phyloP scores from a whole-genome alignment of 1,140 invertebrate genomes.

The Lutraria rhynchaena region DNA sequence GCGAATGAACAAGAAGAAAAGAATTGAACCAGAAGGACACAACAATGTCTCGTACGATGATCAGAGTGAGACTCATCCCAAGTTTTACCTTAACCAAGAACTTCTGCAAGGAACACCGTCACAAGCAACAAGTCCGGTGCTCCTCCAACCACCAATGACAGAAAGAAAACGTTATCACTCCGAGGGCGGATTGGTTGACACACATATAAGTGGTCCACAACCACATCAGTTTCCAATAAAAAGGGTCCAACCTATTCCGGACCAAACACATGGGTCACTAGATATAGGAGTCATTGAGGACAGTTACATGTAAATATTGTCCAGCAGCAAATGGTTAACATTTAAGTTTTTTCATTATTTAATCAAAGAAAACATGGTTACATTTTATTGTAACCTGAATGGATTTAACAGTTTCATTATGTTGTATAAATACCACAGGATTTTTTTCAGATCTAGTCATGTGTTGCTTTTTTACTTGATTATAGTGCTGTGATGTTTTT shows the following conservation, averaged over 20 bases:
- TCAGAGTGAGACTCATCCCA: neutral
- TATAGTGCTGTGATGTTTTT: too few species aligned
- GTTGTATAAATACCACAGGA: too few species aligned
- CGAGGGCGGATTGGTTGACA: constrained; percentile 42
- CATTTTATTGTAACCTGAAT: too few species aligned
- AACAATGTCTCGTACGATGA: constrained; percentile 32
- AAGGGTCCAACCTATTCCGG: constrained; percentile 13
- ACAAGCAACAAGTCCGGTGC: neutral
- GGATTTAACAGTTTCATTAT: too few species aligned
- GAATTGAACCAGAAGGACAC: constrained; percentile 44
- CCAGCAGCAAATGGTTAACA: too few species aligned
- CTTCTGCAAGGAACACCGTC: constrained; percentile 29
- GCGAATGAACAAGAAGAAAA: constrained; percentile 31
- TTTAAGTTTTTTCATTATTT: too few species aligned
- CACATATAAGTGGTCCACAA: constrained; percentile 22
- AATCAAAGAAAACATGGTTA: too few species aligned
- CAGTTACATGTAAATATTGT: constrained; percentile 48
- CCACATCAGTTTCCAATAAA: constrained; percentile 28
- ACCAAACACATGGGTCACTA: constrained; percentile 8
- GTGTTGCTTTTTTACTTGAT: too few species aligned
- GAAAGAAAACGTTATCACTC: constrained; percentile 40
- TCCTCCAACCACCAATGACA: neutral
- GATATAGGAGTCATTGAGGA: constrained; percentile 51
- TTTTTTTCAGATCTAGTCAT: too few species aligned
- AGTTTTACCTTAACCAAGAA: constrained; percentile 26